Percentiles rank a stretch among this genome's conserved stretches.
Evolutionary conservation across 2,888 invertebrate genomes (phyloP).

Genomic region (Girardia tigrina): DNA sequence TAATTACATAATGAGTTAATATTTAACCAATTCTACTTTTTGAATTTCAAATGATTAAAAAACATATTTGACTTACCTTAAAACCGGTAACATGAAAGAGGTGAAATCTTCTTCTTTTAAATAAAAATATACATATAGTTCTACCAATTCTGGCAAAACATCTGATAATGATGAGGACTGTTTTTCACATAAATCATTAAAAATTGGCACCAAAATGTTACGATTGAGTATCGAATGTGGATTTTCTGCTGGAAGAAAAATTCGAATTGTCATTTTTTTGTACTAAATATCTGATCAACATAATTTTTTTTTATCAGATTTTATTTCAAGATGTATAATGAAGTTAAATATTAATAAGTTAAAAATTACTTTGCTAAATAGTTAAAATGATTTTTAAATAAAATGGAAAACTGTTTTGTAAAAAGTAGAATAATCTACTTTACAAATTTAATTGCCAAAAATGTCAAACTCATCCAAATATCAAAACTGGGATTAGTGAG

Average conservation of each 20-base stretch:
- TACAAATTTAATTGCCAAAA: too few species aligned
- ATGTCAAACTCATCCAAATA: too few species aligned
- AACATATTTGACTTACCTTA: background rate
- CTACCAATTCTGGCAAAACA: slow-evolving; percentile 13
- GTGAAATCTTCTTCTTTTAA: background rate
- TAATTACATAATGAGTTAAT: too few species aligned
- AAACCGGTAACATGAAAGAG: slow-evolving; percentile 19
- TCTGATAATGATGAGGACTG: background rate
- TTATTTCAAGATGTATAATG: background rate
- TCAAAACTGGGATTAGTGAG: too few species aligned
- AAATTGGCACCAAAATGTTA: slow-evolving; percentile 18
- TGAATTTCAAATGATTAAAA: background rate
- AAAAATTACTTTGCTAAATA: too few species aligned
- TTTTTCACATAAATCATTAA: background rate
- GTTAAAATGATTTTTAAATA: too few species aligned
- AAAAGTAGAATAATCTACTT: too few species aligned
- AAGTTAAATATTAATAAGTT: too few species aligned
- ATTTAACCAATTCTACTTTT: too few species aligned
- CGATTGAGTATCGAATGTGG: background rate
- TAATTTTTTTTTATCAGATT: background rate
- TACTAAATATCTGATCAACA: background rate
- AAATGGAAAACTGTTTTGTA: too few species aligned
- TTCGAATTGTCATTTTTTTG: background rate
- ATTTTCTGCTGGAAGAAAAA: background rate
- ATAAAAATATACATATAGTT: background rate